Evolutionary conservation across 1,140 invertebrate species (phyloP).

Genomic region (Hormaphis cornu): DNA sequence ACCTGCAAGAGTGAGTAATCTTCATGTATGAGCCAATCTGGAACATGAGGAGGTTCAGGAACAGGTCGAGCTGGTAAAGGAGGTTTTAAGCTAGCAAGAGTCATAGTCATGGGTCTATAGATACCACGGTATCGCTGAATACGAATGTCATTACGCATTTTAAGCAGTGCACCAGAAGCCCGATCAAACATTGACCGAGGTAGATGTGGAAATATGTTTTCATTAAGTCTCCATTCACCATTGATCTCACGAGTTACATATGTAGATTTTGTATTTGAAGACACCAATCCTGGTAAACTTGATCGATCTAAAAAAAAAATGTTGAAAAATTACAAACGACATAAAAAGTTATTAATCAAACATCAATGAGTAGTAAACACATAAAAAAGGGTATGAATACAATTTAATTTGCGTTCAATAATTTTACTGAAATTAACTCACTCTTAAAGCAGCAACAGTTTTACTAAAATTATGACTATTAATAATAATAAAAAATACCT

Average conservation of each 20-base stretch:
- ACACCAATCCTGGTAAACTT: constrained; percentile 4
- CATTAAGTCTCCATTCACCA: constrained; percentile 49
- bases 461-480: too few relatives aligned
- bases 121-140: constrained; percentile 60
- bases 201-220: constrained; percentile 59
- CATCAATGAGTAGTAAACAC: too few relatives aligned
- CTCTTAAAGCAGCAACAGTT: too few relatives aligned
- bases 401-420: too few relatives aligned
- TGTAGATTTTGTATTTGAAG: not conserved
- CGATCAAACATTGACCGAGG: constrained; percentile 80
- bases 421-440: too few relatives aligned
- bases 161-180: constrained; percentile 64
- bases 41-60: constrained; percentile 54
- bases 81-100: constrained; percentile 51
- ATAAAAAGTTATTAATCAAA: too few relatives aligned
- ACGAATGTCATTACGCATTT: constrained; percentile 66
- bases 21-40: constrained; percentile 83
- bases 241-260: constrained; percentile 18
- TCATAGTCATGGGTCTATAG: constrained; percentile 49
- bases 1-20: constrained; percentile 72
- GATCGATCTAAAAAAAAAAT: not conserved
- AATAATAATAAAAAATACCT: too few relatives aligned
- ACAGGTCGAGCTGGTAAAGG: constrained; percentile 47
- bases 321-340: too few relatives aligned
- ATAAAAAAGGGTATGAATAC: too few relatives aligned